These are phyloP conservation scores for Camponotus fellah DNA, from an alignment of 2,888 invertebrate species.

Conservation along the genomic window DNA sequence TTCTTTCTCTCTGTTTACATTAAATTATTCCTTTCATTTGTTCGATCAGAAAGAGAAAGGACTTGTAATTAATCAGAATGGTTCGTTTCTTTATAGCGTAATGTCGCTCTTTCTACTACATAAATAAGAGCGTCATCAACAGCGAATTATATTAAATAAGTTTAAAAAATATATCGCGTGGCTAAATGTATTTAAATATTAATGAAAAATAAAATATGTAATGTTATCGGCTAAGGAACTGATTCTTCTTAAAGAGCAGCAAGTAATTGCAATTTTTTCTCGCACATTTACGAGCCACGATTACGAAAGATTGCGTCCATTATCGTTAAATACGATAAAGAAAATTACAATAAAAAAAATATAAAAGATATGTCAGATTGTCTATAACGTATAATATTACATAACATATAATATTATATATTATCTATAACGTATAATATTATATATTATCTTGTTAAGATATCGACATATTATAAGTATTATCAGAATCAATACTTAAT, in stretches of 20 bases:
- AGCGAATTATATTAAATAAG: constrained; percentile 48
- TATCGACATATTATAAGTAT: not conserved
- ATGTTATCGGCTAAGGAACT: constrained; percentile 42
- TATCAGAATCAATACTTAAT: not conserved
- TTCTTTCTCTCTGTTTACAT: not conserved
- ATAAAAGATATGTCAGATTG: not conserved
- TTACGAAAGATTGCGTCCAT: not conserved
- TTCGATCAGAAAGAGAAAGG: not conserved
- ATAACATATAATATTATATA: constrained; percentile 4
- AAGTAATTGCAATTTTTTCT: constrained; percentile 50
- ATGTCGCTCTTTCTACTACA: constrained; percentile 17
- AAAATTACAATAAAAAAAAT: not conserved
- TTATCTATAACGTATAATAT: not conserved
- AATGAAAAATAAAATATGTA: constrained; percentile 33
- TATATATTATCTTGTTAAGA: constrained; percentile 23
- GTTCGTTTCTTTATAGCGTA: constrained; percentile 29
- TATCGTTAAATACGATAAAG: not conserved
- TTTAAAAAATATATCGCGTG: constrained; percentile 48
- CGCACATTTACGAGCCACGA: not conserved
- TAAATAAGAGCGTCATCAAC: constrained; percentile 41
- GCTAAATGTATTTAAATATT: constrained; percentile 46
- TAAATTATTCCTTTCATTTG: not conserved
- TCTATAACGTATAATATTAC: not conserved
- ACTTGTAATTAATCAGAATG: constrained; percentile 34
- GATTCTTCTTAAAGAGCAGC: constrained; percentile 20